phyloP scores from a whole-genome alignment of 2,797 vertebrate species.

The Mus caroli region DNA sequence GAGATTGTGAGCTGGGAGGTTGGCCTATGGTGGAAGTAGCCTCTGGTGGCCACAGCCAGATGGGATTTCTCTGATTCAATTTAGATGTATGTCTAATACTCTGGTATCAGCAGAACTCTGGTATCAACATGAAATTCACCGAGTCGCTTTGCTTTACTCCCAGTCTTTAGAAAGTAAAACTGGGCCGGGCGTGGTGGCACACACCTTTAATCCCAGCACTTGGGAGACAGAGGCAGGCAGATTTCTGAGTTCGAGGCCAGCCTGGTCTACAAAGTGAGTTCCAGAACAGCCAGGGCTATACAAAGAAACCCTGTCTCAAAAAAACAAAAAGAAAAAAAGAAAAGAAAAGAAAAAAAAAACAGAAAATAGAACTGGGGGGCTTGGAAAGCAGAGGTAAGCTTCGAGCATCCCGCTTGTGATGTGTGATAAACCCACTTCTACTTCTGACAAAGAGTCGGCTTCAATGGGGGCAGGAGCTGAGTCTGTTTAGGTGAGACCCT shows the following conservation, averaged over 20 bases:
- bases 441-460: neutral
- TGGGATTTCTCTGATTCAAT: slow-evolving; percentile 3
- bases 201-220: too few species aligned
- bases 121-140: neutral
- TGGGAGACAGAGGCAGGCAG: too few species aligned
- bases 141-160: neutral
- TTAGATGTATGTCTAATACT: neutral
- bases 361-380: too few species aligned
- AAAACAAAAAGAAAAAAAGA: too few species aligned
- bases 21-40: neutral
- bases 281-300: too few species aligned
- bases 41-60: neutral
- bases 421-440: neutral
- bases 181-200: neutral
- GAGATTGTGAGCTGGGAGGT: neutral
- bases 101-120: neutral
- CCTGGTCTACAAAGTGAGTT: too few species aligned
- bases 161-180: slow-evolving; percentile 49
- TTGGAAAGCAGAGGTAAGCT: neutral
- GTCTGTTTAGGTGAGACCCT: neutral
- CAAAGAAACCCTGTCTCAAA: too few species aligned
- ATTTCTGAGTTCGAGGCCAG: too few species aligned
- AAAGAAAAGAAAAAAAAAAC: too few species aligned
- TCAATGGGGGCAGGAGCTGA: neutral
- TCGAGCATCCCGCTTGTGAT: neutral